These are phyloP conservation scores for Xylocopa sonorina DNA, from an alignment of 1,140 invertebrate genomes.

Conservation along the genomic window DNA sequence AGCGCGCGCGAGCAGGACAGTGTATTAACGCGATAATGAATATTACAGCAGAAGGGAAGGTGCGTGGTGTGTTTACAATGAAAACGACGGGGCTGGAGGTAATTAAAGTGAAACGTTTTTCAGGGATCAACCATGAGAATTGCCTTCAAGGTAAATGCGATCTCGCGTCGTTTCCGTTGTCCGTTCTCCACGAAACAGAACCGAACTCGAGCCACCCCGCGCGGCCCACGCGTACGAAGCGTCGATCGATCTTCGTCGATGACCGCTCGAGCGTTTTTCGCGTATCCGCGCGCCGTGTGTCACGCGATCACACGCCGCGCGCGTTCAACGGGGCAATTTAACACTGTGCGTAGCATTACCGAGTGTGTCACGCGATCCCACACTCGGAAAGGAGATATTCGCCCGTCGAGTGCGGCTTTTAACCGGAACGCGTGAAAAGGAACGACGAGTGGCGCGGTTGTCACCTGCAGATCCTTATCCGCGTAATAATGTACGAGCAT, in stretches of 20 bases:
- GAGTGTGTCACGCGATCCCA: background rate
- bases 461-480: slow-evolving; percentile 1
- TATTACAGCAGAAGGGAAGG: slow-evolving; percentile 13
- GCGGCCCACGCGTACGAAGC: background rate
- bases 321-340: slow-evolving; percentile 46
- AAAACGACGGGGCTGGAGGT: background rate
- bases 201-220: background rate
- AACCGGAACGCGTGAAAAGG: background rate
- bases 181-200: background rate
- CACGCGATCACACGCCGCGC: slow-evolving; percentile 32
- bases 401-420: background rate
- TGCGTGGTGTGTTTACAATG: background rate
- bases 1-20: background rate
- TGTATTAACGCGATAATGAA: slow-evolving; percentile 18
- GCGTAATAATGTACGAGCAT: background rate
- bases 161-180: background rate
- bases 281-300: slow-evolving; percentile 39
- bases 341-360: slow-evolving; percentile 42
- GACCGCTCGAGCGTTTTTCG: slow-evolving; percentile 13
- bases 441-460: background rate
- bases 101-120: slow-evolving; percentile 26
- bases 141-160: background rate
- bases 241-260: background rate
- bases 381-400: slow-evolving; percentile 29
- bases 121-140: background rate